Conservation (phyloP, 1,140 invertebrate species). For the Arctopsyche grandis region DNA sequence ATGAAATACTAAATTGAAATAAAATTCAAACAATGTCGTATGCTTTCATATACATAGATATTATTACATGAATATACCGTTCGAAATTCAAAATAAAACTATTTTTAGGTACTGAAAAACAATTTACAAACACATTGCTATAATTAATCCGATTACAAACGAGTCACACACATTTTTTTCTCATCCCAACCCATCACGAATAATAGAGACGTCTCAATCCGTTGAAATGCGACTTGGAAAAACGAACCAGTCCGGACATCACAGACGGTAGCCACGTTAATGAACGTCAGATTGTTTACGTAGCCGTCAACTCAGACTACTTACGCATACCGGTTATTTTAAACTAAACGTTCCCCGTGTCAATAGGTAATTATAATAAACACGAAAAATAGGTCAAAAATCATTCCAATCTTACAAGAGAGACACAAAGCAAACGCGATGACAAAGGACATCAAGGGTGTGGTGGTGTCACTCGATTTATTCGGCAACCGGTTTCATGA, state of each 20-base stretch:
- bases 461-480: background rate
- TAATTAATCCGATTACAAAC: too few relatives aligned
- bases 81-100: too few relatives aligned
- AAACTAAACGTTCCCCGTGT: background rate
- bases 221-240: background rate
- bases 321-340: conserved; percentile 1
- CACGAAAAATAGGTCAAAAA: background rate
- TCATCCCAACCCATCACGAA: background rate
- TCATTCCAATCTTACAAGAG: background rate
- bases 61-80: too few relatives aligned
- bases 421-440: background rate
- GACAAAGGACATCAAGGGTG: conserved; percentile 5
- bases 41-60: too few relatives aligned
- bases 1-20: too few relatives aligned
- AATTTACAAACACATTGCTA: too few relatives aligned
- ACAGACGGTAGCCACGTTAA: conserved; percentile 17
- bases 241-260: background rate
- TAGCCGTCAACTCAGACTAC: background rate
- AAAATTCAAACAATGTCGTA: too few relatives aligned
- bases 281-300: conserved; percentile 23
- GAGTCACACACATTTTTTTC: background rate
- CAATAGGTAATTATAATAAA: background rate
- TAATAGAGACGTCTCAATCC: background rate
- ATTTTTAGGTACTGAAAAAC: too few relatives aligned
- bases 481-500: background rate